Conservation (phyloP, 2,888 invertebrate genomes). For the Eupithecia subumbrata region DNA sequence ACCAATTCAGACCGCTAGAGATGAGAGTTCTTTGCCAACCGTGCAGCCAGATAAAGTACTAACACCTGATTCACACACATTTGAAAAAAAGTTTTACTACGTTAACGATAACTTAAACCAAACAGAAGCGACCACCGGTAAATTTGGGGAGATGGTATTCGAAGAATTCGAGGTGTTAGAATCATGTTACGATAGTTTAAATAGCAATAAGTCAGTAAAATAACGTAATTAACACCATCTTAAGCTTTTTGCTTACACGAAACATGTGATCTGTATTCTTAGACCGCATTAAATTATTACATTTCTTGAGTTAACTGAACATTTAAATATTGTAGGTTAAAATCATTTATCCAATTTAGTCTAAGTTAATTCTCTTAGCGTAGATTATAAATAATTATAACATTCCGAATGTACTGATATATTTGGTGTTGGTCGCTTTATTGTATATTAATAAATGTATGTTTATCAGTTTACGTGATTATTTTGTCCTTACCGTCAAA, state of each 20-base stretch:
- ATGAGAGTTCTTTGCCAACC: slow-evolving; percentile 48
- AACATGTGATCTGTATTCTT: slow-evolving; percentile 78
- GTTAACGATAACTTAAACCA: slow-evolving; percentile 84
- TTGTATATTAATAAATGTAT: slow-evolving; percentile 74
- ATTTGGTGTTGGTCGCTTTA: slow-evolving; percentile 77
- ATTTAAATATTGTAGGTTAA: slow-evolving; percentile 63
- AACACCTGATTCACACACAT: slow-evolving; percentile 63
- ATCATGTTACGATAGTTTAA: slow-evolving; percentile 84
- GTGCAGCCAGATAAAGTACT: slow-evolving; percentile 55
- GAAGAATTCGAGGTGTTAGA: slow-evolving; percentile 91
- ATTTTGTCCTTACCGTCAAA: slow-evolving; percentile 73
- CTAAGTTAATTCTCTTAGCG: slow-evolving; percentile 47
- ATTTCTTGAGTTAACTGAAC: slow-evolving; percentile 49
- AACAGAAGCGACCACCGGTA: slow-evolving; percentile 83
- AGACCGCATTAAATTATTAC: slow-evolving; percentile 79
- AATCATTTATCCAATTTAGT: slow-evolving; percentile 57
- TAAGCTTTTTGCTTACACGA: slow-evolving; percentile 68
- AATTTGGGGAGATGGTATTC: slow-evolving; percentile 93
- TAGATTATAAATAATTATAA: slow-evolving; percentile 49
- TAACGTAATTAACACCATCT: slow-evolving; percentile 55
- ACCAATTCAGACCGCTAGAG: slow-evolving; percentile 48
- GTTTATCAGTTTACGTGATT: slow-evolving; percentile 34
- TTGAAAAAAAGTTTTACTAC: slow-evolving; percentile 85
- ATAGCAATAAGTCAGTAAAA: slow-evolving; percentile 80
- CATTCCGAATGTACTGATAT: slow-evolving; percentile 65